Base-by-base conservation (phyloP, 2,113 vertebrate genomes). In the Butorides virescens region DNA sequence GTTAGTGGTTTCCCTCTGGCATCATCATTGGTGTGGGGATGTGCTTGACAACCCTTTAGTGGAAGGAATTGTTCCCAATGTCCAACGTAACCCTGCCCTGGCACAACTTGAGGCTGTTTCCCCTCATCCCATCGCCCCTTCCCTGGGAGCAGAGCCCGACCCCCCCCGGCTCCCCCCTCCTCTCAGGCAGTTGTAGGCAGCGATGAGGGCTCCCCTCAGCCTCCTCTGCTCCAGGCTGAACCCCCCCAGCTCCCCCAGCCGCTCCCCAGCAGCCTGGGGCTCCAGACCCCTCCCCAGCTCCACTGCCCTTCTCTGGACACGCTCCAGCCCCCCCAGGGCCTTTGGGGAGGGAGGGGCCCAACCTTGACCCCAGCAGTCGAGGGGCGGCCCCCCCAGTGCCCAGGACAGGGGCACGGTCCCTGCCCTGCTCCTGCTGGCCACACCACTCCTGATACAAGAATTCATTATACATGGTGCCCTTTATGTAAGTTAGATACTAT, bases 381-480 rank as follows among this genome's bases (percentile, higher is more conserved):
- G 59, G 22, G 12, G 29, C 2, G 5, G 30, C 37, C 36, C 53
- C 37, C 3, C 21, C n/a, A 39, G 75, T 3, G 75, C n/a, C 21
- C 0, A 50, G 21, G 8, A 17, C 76, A n/a, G 30, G 13, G 27
- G 17, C 3, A 52, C 8, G 0, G 13, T n/a, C 47, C 1, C 59
- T 21, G 4, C 47, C 61, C 23, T 27, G 4, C 3, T 53, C 23
- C 76, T 66, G 49, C 37, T 44, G 76, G 30, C 23, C 30, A n/a
- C 25, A 2, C 16, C 3, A 6, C 2, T 79, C 3, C 49, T 79
- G 37, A 17, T 6, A 53, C 10, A 53, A 65, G 27, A 36, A 25
- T n/a, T 46, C 34, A n/a, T 39, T 37, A 34, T 39, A 13, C 21
- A 30, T 36, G 11, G 3, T 67, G n/a, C 25, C 30, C n/a, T 56